These are phyloP conservation scores for Drosophila miranda DNA, from an alignment of 1,140 invertebrate species.

Conservation along the genomic window DNA sequence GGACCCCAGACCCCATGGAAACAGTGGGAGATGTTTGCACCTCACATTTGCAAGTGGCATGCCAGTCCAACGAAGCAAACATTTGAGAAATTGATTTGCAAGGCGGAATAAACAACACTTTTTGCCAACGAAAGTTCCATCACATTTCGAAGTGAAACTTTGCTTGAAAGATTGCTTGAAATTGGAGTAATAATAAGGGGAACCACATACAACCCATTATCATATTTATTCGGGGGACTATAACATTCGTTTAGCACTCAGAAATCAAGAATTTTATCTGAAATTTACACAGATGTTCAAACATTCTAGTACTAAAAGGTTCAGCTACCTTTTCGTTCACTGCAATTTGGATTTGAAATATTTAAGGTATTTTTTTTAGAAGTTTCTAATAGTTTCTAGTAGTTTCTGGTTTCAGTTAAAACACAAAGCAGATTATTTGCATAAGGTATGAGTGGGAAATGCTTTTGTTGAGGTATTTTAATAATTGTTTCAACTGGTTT, in stretches of 20 bases:
- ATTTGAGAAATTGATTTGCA: slow-evolving; percentile 32
- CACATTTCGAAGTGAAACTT: slow-evolving; percentile 1
- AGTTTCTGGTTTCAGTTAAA: not conserved
- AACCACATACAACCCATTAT: no score
- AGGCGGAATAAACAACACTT: slow-evolving; percentile 9
- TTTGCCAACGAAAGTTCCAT: slow-evolving; percentile 16
- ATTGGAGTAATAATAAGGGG: no score
- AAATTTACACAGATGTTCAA: no score
- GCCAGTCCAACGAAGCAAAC: slow-evolving; percentile 1
- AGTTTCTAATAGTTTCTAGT: no score
- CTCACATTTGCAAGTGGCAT: not conserved
- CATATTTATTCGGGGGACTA: no score
- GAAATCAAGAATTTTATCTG: no score
- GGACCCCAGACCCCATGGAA: not conserved
- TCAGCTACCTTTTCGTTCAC: no score
- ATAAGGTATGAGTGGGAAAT: slow-evolving; percentile 4
- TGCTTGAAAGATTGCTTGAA: no score
- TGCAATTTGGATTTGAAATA: no score
- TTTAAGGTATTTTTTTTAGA: no score
- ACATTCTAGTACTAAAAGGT: no score
- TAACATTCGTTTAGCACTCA: no score
- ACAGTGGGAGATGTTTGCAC: slow-evolving; percentile 7
- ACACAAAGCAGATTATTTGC: slow-evolving; percentile 17
- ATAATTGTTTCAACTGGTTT: slow-evolving; percentile 43
- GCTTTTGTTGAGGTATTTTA: slow-evolving; percentile 18